A percentile compares a stretch with the other conserved stretches of the same genome.
Conservation (phyloP, 1,140 invertebrate genomes). For the Caenorhabditis brenneri region DNA sequence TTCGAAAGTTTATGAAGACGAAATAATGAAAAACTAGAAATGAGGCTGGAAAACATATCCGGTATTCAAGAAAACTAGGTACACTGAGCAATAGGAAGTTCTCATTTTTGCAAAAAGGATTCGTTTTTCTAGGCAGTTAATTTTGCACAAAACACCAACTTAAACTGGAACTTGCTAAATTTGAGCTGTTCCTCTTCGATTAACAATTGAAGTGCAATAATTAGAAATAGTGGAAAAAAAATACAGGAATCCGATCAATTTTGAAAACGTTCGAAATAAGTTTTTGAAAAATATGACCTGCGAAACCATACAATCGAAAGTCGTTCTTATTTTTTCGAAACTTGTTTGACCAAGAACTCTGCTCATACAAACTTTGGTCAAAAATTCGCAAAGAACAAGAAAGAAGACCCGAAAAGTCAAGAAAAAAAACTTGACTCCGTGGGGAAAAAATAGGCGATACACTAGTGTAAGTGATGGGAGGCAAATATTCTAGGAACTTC, state of each 20-base stretch:
- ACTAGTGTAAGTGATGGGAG: background rate
- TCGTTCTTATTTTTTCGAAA: background rate
- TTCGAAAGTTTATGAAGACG: background rate
- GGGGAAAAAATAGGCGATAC: conserved; percentile 31
- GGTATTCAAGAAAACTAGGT: no score
- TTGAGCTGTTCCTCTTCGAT: no score
- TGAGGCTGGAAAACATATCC: no score
- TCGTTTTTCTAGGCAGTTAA: no score
- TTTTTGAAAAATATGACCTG: no score
- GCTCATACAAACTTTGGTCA: conserved; percentile 6
- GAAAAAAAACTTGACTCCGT: conserved; percentile 27
- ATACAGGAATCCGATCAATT: no score
- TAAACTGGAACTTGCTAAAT: no score
- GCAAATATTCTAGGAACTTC: background rate
- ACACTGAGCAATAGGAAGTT: no score
- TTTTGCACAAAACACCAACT: no score
- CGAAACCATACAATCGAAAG: background rate
- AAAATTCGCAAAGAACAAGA: background rate
- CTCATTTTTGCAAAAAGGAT: no score
- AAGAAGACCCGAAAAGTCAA: conserved; percentile 8
- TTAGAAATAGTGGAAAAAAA: no score
- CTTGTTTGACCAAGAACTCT: conserved; percentile 1
- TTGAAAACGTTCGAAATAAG: background rate
- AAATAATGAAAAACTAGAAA: background rate
- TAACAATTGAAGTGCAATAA: no score